Evolutionary conservation across 2,888 invertebrate genomes (phyloP).

Genomic region (Brachyptera risi): DNA sequence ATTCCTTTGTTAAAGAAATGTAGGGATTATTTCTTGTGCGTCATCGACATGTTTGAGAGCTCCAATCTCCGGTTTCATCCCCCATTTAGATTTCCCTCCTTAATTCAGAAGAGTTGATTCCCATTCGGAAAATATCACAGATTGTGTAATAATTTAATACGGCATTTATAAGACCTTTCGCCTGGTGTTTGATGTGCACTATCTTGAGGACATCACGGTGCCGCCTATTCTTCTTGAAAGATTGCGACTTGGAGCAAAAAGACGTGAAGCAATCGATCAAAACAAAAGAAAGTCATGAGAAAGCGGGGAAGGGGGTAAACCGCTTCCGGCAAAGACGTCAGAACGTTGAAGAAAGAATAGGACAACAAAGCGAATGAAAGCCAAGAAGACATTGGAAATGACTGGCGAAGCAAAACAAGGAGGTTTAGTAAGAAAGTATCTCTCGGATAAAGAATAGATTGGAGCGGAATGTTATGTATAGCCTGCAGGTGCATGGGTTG

Average conservation of each 20-base stretch:
- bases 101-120: conserved; percentile 11
- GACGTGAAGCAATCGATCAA: conserved; percentile 28
- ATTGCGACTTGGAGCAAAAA: conserved; percentile 21
- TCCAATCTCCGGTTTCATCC: background rate
- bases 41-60: background rate
- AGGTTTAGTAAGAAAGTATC: conserved; percentile 1
- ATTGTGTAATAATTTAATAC: conserved; percentile 15
- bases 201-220: conserved; percentile 14
- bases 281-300: conserved; percentile 25
- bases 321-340: conserved; percentile 18
- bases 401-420: conserved; percentile 15
- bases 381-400: conserved; percentile 13
- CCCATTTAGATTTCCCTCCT: background rate
- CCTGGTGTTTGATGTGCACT: background rate
- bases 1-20: background rate
- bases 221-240: conserved; percentile 21
- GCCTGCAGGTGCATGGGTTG: conserved; percentile 8
- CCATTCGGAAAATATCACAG: conserved; percentile 15
- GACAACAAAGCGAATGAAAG: conserved; percentile 20
- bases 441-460: background rate
- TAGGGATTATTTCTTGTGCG: background rate
- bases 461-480: conserved; percentile 7
- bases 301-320: too few species aligned
- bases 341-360: conserved; percentile 12
- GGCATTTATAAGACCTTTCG: conserved; percentile 20